These are phyloP conservation scores for Actinia equina DNA, from an alignment of 64 coral and sea anemone genomes.

Conservation along the genomic window DNA sequence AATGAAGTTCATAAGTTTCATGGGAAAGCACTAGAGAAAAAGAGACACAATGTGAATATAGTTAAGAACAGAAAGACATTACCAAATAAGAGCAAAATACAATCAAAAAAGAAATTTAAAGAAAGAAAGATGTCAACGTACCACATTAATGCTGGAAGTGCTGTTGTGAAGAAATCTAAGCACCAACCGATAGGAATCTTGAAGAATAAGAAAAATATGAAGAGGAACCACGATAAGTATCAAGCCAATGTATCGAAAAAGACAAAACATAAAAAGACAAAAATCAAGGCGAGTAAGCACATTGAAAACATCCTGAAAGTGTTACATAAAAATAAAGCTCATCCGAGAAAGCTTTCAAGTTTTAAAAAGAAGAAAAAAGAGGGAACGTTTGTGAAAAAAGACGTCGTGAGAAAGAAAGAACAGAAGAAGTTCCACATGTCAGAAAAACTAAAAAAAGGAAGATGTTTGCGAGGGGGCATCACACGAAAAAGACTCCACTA, in stretches of 20 bases:
- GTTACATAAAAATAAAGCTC: neutral
- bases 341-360: neutral
- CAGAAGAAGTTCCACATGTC: neutral
- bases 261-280: neutral
- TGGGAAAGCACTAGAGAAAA: neutral
- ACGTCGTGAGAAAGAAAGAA: neutral
- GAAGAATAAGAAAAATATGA: neutral
- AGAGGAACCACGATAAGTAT: neutral
- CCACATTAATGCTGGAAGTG: neutral
- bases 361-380: neutral
- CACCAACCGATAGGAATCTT: neutral
- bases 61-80: neutral
- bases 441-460: neutral
- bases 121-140: neutral
- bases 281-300: neutral
- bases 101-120: neutral
- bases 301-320: neutral
- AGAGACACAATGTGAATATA: neutral
- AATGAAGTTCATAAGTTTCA: neutral
- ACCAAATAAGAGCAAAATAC: neutral
- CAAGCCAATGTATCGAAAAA: neutral
- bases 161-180: neutral
- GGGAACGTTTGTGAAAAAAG: neutral
- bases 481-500: neutral
- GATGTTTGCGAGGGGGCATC: neutral